A percentile compares a stretch with the other conserved stretches of the same genome.
These are phyloP conservation scores for Apogon talboti DNA, from an alignment of 2,797 vertebrate species.

Conservation along the genomic window DNA sequence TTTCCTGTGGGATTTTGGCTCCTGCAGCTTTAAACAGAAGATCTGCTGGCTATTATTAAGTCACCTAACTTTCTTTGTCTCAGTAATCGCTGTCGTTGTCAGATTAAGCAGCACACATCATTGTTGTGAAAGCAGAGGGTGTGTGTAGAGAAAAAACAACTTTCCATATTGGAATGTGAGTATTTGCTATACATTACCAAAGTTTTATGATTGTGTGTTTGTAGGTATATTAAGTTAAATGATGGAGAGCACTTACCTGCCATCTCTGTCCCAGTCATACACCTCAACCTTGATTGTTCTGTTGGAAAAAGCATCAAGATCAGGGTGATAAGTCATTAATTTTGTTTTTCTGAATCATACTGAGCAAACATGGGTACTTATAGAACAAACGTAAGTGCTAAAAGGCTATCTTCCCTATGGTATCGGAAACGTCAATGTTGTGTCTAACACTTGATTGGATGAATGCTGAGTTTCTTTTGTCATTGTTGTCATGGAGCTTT, in stretches of 20 bases:
- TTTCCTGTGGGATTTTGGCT: too few species aligned
- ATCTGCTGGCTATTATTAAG: not conserved
- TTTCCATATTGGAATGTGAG: not conserved
- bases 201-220: too few species aligned
- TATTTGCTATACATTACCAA: too few species aligned
- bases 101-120: not conserved
- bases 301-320: constrained; percentile 51
- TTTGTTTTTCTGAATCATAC: not conserved
- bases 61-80: not conserved
- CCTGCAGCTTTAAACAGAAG: not conserved
- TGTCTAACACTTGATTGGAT: constrained; percentile 1
- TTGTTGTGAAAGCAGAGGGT: not conserved
- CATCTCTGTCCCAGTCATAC: constrained; percentile 93
- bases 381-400: not conserved
- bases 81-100: not conserved
- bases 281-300: constrained; percentile 91
- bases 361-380: not conserved
- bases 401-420: not conserved
- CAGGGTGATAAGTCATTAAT: not conserved
- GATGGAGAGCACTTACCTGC: constrained; percentile 81
- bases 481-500: constrained; percentile 26
- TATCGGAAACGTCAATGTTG: not conserved
- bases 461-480: constrained; percentile 22
- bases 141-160: not conserved
- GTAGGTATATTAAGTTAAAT: too few species aligned